Base-by-base conservation (phyloP, 1,140 invertebrate genomes). In the Penaeus indicus region DNA sequence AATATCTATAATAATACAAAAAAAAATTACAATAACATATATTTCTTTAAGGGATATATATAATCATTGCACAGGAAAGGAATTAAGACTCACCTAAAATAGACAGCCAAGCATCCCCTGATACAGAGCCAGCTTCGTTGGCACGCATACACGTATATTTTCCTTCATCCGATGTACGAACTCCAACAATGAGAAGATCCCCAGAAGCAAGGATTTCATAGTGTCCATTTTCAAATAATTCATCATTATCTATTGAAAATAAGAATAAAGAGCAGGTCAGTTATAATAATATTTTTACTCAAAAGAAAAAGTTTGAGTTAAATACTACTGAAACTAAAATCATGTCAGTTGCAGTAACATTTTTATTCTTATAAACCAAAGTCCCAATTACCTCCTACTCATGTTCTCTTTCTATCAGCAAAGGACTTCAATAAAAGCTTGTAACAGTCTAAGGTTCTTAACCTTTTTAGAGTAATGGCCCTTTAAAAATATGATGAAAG, bases 111-210 rank as follows among this genome's bases (percentile, higher is more conserved):
- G 96, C 97, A 90, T 96, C 95, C 85, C 95, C 97, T 92, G 96
- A 95, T 13, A 97, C 95, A 88, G 95, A 95, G 63, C 98, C 98
- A 62, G 97, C 97, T 92, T 97, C 96, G 92, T 99, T 99, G 42
- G 96, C 94, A 88, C 97, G 94, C 78, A 96, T 94, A 92, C 98
- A 99, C 16, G 96, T 96, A 92, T 99, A 99, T 92, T 96, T 95
- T 69, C 97, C 98, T 89, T 95, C 95, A 92, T 99, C 97, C 38
- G 94, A 94, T 90, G 95, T 94, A 86, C 96, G 95, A 8, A 97
- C 96, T 79, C 96, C 95, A n/a, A 97, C 96, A 87, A 99, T 96
- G 87, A 98, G 93, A 91, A 98, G 94, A 93, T 97, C 96, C 18
- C 97, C 97, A 89, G 95, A 95, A 79, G 97, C 96, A 84, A 97